Evolutionary conservation across 2,888 invertebrate genomes (phyloP), one percentile per base, ranked within the genome.

Genomic region (Dolichopus griseipennis): DNA sequence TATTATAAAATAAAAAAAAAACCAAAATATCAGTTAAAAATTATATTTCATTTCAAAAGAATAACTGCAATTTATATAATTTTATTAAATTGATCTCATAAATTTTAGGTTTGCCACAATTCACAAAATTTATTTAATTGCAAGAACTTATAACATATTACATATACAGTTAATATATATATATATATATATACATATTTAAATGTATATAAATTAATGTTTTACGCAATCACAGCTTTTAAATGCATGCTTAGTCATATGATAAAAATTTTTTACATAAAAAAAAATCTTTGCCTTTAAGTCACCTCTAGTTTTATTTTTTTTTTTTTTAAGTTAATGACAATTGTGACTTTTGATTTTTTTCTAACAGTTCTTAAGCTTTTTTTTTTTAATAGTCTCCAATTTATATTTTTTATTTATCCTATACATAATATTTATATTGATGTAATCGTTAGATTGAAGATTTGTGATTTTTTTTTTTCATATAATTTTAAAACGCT

Each of bases 311-410:
- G 52, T n/a, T 12, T n/a, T n/a, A n/a, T n/a, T n/a, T n/a, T n/a
- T n/a, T n/a, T n/a, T n/a, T n/a, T n/a, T n/a, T 52, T 52, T 52
- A 52, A 52, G 15, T 52, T 52, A 52, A 52, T 52, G 52, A 52
- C 52, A 52, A 52, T 52, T 52, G 52, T 6, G 18, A 9, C 18
- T 52, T 52, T 2, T 52, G 18, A 52, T 7, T 37, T 52, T 15
- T 18, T 52, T 52, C 15, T 18, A 12, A 52, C 15, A 6, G 52
- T 52, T 52, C 15, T 52, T 9, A 12, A 18, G n/a, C 18, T 52
- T 52, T 52, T 1, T 52, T 12, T 52, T 52, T 52, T 12, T 52
- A 3, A 15, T 2, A 2, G 9, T 52, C 18, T 52, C 6, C 52
- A 12, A 7, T 37, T 37, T 37, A 37, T 10, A 52, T n/a, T 9